Conservation (phyloP, 2,797 vertebrate species). For the Apodemus agrarius region DNA sequence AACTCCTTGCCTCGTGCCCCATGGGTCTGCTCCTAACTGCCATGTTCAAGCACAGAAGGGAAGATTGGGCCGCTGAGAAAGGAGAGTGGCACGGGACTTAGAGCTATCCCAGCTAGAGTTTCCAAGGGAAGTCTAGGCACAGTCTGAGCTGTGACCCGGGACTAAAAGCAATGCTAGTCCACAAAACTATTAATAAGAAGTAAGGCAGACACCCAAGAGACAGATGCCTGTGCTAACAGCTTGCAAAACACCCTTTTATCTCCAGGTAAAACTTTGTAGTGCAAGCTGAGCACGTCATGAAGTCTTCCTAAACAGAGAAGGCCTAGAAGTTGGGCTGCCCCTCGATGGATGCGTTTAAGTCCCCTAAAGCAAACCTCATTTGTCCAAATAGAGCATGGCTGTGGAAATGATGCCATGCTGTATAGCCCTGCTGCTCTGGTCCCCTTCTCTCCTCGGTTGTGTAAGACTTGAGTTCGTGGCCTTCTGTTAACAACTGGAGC, state of each 20-base stretch:
- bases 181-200: not conserved
- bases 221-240: not conserved
- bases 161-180: not conserved
- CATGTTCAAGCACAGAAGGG: not conserved
- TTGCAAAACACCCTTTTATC: not conserved
- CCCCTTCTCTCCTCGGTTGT: not conserved
- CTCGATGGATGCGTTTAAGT: not conserved
- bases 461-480: not conserved
- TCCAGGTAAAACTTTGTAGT: not conserved
- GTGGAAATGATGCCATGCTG: not conserved
- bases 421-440: not conserved
- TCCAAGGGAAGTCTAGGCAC: not conserved
- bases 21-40: not conserved
- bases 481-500: not conserved
- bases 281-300: not conserved
- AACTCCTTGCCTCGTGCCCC: not conserved
- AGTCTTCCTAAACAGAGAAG: not conserved
- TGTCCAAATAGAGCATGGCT: not conserved
- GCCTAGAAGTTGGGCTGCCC: not conserved
- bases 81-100: fast-evolving
- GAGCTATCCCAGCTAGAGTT: not conserved
- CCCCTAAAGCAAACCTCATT: not conserved
- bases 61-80: not conserved
- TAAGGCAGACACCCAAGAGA: not conserved
- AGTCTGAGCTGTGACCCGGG: not conserved